phyloP scores from a whole-genome alignment of 2,113 vertebrate genomes.

The Eolophus roseicapilla region DNA sequence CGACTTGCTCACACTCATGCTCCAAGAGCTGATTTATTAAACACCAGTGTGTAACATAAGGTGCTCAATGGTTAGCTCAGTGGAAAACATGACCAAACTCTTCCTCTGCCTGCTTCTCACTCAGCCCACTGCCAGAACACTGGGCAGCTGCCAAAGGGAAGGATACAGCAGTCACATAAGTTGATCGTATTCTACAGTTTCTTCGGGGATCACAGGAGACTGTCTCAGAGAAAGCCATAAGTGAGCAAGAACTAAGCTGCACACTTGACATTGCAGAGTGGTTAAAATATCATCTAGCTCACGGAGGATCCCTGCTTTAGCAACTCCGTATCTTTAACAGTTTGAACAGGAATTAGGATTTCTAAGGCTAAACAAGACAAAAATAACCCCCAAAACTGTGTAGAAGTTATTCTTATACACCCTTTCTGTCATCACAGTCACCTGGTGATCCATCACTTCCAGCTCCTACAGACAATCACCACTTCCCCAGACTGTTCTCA shows the following conservation, averaged over 20 bases:
- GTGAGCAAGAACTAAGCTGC: not conserved
- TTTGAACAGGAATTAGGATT: not conserved
- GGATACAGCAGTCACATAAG: not conserved
- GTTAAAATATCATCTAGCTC: not conserved
- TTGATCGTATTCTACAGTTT: not conserved
- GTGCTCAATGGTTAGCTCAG: not conserved
- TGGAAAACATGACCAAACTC: not conserved
- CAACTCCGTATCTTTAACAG: not conserved
- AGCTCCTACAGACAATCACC: not conserved
- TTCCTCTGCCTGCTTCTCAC: not conserved
- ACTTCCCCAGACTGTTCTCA: not conserved
- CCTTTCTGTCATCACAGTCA: not conserved
- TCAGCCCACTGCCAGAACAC: rapidly evolving
- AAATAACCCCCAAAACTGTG: not conserved
- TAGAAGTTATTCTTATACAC: not conserved
- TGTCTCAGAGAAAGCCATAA: not conserved
- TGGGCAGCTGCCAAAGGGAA: not conserved
- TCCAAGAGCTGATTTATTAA: not conserved
- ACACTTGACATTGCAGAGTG: not conserved
- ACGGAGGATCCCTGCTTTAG: not conserved
- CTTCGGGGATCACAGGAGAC: not conserved
- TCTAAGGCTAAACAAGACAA: not conserved
- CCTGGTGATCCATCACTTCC: not conserved
- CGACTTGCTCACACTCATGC: not conserved
- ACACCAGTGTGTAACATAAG: not conserved